Base-by-base conservation (phyloP, 2,888 invertebrate species). In the Protodeltote pygarga region DNA sequence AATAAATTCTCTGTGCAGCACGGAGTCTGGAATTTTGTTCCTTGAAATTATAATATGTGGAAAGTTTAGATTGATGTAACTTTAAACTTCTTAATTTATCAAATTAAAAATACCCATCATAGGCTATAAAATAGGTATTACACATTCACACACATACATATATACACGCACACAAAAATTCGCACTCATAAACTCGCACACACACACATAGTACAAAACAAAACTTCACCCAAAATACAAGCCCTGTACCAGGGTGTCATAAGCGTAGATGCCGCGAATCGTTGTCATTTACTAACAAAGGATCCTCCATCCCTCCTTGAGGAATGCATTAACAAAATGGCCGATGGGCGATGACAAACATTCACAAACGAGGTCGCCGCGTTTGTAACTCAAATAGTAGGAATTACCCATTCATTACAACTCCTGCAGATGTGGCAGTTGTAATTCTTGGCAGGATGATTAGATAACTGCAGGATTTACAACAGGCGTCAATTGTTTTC, bases 261-360 rank as follows among this genome's bases (percentile, higher is more conserved):
- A 68, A 61, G 47, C 55, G 53, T 37, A 61, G 60, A 72, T 62
- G 60, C 50, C 51, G 47, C 41, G 50, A 70, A 75, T 75, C 46
- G 59, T 66, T 54, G 42, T 54, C 62, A 64, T 75, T 70, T 62
- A 24, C 42, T 34, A 47, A 73, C 73, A 72, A 66, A 65, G 60
- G 59, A 35, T 34, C 54, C 49, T 34, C 29, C 41, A 37, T 48
- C 55, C 48, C 55, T 63, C 49, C 74, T 74, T 73, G 69, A 68
- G 74, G 72, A 68, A 79, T 77, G 77, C 75, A 74, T 79, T 77
- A 75, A 74, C 73, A 73, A 72, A 79, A 79, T 75, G 71, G 73
- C 71, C 71, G 71, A 66, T 70, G 67, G 66, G 44, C 48, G 52
- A 66, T 66, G 67, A 60, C 67, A 68, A 66, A 70, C 67, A 57